phyloP scores from a whole-genome alignment of 2,888 invertebrate species.

The Phasia obesa region DNA sequence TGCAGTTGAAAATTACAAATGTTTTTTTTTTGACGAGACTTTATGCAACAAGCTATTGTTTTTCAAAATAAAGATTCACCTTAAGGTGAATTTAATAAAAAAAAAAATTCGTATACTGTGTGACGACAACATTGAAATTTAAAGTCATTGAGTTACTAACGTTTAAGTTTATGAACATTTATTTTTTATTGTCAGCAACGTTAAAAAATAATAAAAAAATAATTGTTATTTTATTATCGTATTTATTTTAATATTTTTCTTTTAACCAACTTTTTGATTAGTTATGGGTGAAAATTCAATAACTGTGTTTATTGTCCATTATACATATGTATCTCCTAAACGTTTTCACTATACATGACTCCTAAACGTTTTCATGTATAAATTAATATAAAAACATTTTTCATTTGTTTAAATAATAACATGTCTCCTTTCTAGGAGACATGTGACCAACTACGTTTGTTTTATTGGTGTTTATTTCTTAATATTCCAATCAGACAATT shows the following conservation, averaged over 20 bases:
- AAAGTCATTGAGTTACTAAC: slow-evolving; percentile 6
- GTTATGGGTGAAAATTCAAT: slow-evolving; percentile 10
- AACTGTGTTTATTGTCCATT: neutral
- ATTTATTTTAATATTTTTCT: no score
- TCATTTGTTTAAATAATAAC: no score
- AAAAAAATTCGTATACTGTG: neutral
- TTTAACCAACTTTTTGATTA: neutral
- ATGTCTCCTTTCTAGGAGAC: no score
- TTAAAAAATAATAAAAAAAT: no score
- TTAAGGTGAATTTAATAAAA: slow-evolving; percentile 5
- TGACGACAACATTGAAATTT: neutral
- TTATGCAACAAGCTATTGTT: slow-evolving; percentile 7
- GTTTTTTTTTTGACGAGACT: neutral
- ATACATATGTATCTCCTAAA: neutral
- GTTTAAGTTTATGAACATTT: slow-evolving; percentile 4
- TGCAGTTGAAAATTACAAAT: slow-evolving; percentile 18
- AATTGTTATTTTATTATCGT: no score
- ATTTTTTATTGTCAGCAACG: no score
- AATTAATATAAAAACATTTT: no score
- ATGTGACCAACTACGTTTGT: no score
- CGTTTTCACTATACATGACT: neutral
- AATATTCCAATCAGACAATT: no score
- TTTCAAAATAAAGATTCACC: neutral
- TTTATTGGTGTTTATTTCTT: no score
- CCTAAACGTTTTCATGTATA: slow-evolving; percentile 25